A percentile compares a stretch with the other conserved stretches of the same genome.
These are phyloP conservation scores for Neodiprion virginianus DNA, from an alignment of 1,140 invertebrate genomes.

Conservation along the genomic window DNA sequence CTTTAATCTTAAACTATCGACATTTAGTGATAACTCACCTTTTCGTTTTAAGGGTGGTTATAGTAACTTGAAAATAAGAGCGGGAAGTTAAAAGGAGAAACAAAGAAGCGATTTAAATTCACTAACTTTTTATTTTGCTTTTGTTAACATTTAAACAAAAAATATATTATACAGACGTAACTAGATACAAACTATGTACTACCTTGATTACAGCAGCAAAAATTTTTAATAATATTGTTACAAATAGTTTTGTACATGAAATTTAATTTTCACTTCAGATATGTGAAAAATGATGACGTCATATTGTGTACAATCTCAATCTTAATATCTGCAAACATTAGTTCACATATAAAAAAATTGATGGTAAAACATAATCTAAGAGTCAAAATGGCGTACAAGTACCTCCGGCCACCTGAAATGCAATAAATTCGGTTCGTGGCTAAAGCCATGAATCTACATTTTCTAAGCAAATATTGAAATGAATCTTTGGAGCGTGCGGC, in stretches of 20 bases:
- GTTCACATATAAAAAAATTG: no score
- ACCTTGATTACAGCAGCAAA: not conserved
- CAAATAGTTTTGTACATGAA: not conserved
- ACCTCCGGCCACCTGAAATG: slow-evolving; percentile 4
- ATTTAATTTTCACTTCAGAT: not conserved
- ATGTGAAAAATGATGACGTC: no score
- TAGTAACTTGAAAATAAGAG: no score
- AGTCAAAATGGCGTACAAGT: not conserved
- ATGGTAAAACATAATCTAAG: no score
- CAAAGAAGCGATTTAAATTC: not conserved
- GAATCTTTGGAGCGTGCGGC: not conserved
- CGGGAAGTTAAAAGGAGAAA: no score
- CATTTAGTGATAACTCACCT: no score
- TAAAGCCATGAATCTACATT: not conserved
- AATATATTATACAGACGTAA: not conserved
- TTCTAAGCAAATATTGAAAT: not conserved
- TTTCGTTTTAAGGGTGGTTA: no score
- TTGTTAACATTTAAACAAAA: not conserved
- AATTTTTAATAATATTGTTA: not conserved
- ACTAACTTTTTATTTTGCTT: not conserved
- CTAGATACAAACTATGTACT: not conserved
- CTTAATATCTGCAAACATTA: no score
- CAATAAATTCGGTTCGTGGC: not conserved
- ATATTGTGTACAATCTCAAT: not conserved
- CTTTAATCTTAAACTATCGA: no score